Conservation (phyloP, 2,888 invertebrate genomes). For the Slavum lentiscoides region DNA sequence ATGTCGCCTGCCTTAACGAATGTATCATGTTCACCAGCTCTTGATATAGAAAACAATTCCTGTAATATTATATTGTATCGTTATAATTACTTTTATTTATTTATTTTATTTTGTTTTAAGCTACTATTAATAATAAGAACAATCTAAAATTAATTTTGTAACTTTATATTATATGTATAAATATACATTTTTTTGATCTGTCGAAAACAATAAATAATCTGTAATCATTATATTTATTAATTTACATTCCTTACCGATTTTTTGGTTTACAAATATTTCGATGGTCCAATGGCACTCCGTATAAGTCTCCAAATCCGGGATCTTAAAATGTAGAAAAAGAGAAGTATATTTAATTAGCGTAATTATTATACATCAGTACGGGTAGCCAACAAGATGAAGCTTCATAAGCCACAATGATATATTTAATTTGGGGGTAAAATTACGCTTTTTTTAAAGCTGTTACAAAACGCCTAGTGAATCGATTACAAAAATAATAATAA, state of each 20-base stretch:
- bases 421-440: too few species aligned
- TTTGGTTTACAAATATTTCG: conserved; percentile 84
- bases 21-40: conserved; percentile 69
- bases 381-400: too few species aligned
- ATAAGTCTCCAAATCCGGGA: conserved; percentile 76
- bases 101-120: neutral
- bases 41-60: conserved; percentile 68
- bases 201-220: neutral
- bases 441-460: too few species aligned
- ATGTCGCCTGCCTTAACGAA: conserved; percentile 41
- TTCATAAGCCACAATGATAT: too few species aligned
- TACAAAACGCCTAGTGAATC: too few species aligned
- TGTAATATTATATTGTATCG: conserved; percentile 59
- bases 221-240: neutral
- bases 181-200: neutral
- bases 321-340: conserved; percentile 63
- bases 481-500: too few species aligned
- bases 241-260: conserved; percentile 60
- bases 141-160: neutral
- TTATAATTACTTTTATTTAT: neutral
- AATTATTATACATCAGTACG: too few species aligned
- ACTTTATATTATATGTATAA: conserved; percentile 6
- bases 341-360: neutral
- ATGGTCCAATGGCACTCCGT: conserved; percentile 77
- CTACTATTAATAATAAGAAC: conserved; percentile 38